Evolutionary conservation across 1,140 invertebrate species (phyloP).

Genomic region (Dryas iulia): DNA sequence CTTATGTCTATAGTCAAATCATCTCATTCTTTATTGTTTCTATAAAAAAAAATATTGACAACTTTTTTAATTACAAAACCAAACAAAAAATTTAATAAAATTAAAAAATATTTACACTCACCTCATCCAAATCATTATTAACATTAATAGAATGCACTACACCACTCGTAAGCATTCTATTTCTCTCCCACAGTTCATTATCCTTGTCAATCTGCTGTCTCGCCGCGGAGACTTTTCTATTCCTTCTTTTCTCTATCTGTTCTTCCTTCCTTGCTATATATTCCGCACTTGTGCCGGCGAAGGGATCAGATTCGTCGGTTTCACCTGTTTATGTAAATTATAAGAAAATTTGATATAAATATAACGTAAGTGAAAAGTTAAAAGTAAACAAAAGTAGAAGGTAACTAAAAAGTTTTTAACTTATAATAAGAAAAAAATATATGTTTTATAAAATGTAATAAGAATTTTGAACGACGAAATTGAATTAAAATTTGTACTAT

Average conservation of each 20-base stretch:
- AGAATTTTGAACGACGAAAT: no score
- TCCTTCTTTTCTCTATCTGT: constrained; percentile 93
- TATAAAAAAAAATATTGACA: no score
- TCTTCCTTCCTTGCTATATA: constrained; percentile 96
- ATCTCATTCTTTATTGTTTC: no score
- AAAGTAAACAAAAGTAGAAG: no score
- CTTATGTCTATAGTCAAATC: no score
- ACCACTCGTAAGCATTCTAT: constrained; percentile 97
- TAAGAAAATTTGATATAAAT: no score
- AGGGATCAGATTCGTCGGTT: constrained; percentile 96
- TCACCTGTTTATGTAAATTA: constrained; percentile 81
- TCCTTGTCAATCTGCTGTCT: constrained; percentile 97
- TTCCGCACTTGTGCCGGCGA: constrained; percentile 93
- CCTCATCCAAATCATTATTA: constrained; percentile 96
- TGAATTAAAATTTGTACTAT: no score
- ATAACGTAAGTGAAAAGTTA: no score
- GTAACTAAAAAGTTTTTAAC: no score
- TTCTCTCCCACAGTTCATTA: constrained; percentile 99
- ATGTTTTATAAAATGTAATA: no score
- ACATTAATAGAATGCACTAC: constrained; percentile 94
- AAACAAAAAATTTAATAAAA: constrained; percentile 5
- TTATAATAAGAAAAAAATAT: no score
- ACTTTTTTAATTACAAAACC: no score
- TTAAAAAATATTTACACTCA: constrained; percentile 25
- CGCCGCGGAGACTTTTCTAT: constrained; percentile 95